A percentile compares a stretch with the other conserved stretches of the same genome.
phyloP scores from a whole-genome alignment of 2,113 vertebrate genomes.

The Pampusana beccarii region DNA sequence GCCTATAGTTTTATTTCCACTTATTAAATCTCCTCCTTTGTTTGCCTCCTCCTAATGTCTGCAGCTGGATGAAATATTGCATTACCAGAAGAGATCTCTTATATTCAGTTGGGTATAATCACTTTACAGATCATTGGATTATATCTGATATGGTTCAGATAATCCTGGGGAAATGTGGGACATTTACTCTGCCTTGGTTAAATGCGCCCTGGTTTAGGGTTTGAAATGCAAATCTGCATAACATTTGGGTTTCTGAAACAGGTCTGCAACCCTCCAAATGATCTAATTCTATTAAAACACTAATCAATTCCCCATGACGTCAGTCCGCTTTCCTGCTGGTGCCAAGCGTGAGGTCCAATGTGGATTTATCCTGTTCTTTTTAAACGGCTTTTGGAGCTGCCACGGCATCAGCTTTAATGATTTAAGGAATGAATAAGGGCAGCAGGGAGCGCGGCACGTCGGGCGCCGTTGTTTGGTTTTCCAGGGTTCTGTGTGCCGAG shows the following conservation, averaged over 20 bases:
- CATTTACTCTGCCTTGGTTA: constrained; percentile 11
- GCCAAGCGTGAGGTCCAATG: not conserved
- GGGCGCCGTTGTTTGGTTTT: not conserved
- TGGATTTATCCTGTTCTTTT: constrained; percentile 24
- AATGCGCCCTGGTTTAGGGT: constrained; percentile 15
- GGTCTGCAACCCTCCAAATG: constrained; percentile 17
- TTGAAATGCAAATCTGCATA: constrained; percentile 16
- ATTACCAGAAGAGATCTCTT: constrained; percentile 71
- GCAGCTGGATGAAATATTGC: constrained; percentile 77
- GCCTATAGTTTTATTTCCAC: constrained; percentile 84
- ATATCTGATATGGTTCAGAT: constrained; percentile 49
- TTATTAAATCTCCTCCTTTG: constrained; percentile 83
- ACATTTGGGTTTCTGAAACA: constrained; percentile 45
- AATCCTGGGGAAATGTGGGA: constrained; percentile 54
- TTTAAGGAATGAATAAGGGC: not conserved
- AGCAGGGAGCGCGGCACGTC: no score
- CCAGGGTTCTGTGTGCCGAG: fast-evolving
- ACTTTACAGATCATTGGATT: constrained; percentile 64
- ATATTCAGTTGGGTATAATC: constrained; percentile 59
- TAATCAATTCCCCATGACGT: constrained; percentile 33
- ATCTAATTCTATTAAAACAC: constrained; percentile 58
- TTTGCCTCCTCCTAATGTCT: constrained; percentile 76
- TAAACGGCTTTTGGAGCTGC: not conserved
- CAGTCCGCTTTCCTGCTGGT: not conserved
- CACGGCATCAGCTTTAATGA: not conserved